Percentiles rank a stretch among this genome's conserved stretches.
phyloP scores from a whole-genome alignment of 2,113 vertebrate species.

The Xenopus borealis region DNA sequence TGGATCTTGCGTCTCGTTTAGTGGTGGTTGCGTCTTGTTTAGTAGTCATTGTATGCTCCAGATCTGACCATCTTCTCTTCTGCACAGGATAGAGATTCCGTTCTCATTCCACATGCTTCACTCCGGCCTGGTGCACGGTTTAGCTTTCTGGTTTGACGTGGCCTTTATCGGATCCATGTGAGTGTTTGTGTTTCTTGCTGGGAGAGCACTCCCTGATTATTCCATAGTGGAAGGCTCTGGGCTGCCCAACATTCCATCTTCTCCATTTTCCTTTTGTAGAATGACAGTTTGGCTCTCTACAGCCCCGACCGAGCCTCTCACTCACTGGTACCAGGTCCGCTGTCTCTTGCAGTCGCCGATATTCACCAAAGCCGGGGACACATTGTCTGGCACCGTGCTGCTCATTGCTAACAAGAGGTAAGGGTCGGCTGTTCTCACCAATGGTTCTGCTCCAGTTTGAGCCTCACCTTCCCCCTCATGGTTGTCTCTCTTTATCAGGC shows the following conservation, averaged over 20 bases:
- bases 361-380: conserved; percentile 91
- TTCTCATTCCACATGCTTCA: conserved; percentile 97
- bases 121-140: conserved; percentile 86
- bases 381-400: conserved; percentile 87
- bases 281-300: conserved; percentile 93
- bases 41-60: too few relatives aligned
- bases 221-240: not conserved
- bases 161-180: conserved; percentile 90
- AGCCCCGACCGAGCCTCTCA: conserved; percentile 89
- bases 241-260: not conserved
- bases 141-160: conserved; percentile 95
- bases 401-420: conserved; percentile 92
- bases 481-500: conserved; percentile 62
- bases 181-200: conserved; percentile 52
- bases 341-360: conserved; percentile 92
- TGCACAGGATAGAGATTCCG: conserved; percentile 88
- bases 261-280: conserved; percentile 54
- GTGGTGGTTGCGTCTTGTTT: too few relatives aligned
- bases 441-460: not conserved
- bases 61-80: conserved; percentile 1
- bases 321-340: conserved; percentile 95
- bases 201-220: too few relatives aligned
- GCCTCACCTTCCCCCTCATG: not conserved
- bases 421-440: not conserved
- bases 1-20: too few relatives aligned